A percentile compares a stretch with the other conserved stretches of the same genome.
Evolutionary conservation across 2,113 vertebrate species (phyloP).

Genomic region (Myocastor coypus): DNA sequence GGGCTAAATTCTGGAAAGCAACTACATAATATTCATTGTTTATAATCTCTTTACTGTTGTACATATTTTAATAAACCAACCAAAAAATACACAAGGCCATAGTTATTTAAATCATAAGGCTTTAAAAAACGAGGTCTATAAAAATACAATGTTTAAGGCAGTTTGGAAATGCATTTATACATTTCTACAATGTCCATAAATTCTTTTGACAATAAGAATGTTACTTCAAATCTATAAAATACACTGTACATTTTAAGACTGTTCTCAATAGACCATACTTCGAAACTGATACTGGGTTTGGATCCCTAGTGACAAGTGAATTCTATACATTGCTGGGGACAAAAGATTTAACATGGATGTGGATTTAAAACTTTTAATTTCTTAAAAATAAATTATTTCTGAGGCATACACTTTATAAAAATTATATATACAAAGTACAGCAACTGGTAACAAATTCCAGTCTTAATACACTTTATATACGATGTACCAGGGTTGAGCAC

Average conservation of each 20-base stretch:
- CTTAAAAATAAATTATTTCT: conserved; percentile 96
- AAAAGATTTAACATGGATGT: conserved; percentile 69
- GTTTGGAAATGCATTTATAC: conserved; percentile 94
- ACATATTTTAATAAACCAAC: conserved; percentile 83
- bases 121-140: conserved; percentile 91
- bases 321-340: conserved; percentile 85
- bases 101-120: conserved; percentile 89
- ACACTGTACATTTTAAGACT: conserved; percentile 92
- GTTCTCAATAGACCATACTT: conserved; percentile 85
- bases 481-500: conserved; percentile 89
- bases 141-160: conserved; percentile 96
- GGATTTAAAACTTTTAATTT: conserved; percentile 86
- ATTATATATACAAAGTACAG: conserved; percentile 92
- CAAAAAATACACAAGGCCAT: conserved; percentile 89
- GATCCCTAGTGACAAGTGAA: conserved; percentile 91
- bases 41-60: conserved; percentile 89
- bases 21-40: conserved; percentile 83
- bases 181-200: conserved; percentile 95
- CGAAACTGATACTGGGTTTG: conserved; percentile 81
- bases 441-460: conserved; percentile 92
- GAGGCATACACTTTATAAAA: conserved; percentile 92
- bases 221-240: conserved; percentile 95
- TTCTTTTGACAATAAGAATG: conserved; percentile 92
- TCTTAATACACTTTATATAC: conserved; percentile 94
- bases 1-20: conserved; percentile 80